phyloP scores from a whole-genome alignment of 92 coral and sea anemone genomes.

The Heliopora coerulea region DNA sequence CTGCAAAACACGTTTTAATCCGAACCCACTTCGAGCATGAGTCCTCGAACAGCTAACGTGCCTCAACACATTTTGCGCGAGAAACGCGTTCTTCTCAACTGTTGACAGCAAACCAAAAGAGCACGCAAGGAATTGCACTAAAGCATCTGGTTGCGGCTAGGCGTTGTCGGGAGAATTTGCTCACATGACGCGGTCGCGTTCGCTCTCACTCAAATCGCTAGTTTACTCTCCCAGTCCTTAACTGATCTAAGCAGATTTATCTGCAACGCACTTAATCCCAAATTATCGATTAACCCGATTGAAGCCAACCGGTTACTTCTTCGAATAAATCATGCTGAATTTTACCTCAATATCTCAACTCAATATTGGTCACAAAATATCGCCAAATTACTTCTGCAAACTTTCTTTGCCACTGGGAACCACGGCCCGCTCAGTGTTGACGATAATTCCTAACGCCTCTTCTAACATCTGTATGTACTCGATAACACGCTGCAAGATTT shows the following conservation, averaged over 20 bases:
- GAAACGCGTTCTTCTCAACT: too few species aligned
- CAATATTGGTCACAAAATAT: background rate
- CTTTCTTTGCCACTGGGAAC: background rate
- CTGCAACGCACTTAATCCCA: too few species aligned
- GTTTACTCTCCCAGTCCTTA: too few species aligned
- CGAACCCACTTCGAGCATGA: background rate
- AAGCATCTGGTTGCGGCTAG: too few species aligned
- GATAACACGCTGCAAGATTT: slow-evolving; percentile 33
- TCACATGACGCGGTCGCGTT: too few species aligned
- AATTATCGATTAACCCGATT: too few species aligned
- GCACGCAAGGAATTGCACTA: too few species aligned
- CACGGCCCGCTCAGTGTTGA: background rate
- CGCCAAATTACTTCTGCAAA: background rate
- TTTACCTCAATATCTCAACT: background rate
- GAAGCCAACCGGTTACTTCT: too few species aligned
- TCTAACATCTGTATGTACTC: slow-evolving; percentile 37
- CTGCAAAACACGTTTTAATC: background rate
- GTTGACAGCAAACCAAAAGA: background rate
- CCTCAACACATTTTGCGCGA: background rate
- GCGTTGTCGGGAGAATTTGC: too few species aligned
- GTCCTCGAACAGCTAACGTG: background rate
- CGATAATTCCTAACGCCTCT: slow-evolving; percentile 30
- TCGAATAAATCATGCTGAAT: too few species aligned
- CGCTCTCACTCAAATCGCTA: too few species aligned
- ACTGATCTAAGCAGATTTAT: too few species aligned